Conservation (phyloP, 2,113 vertebrate genomes). For the Rattus rattus region DNA sequence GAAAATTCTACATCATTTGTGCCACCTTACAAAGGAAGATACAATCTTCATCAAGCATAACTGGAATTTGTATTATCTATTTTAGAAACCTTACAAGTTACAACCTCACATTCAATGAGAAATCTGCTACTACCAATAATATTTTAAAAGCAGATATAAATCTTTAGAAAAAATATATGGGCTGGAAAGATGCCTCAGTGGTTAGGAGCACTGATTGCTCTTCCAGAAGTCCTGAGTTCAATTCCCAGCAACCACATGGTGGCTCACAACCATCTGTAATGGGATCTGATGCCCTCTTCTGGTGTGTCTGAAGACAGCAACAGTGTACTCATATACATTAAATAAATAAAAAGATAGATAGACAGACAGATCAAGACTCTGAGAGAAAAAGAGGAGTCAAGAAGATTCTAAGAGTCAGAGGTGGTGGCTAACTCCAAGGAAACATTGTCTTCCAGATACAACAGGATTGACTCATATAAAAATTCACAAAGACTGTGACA, state of each 20-base stretch:
- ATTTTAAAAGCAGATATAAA: conserved; percentile 73
- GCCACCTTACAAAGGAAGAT: conserved; percentile 43
- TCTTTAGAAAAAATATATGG: not conserved
- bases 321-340: too few species aligned
- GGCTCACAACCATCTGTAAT: too few species aligned
- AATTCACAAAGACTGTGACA: not conserved
- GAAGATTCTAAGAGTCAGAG: not conserved
- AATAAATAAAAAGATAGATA: too few species aligned
- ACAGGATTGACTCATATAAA: not conserved
- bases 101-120: conserved; percentile 43
- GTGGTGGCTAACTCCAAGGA: not conserved
- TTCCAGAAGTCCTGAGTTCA: too few species aligned
- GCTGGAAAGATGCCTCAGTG: too few species aligned
- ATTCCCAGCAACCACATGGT: too few species aligned
- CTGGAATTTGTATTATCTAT: conserved; percentile 59
- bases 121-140: conserved; percentile 72
- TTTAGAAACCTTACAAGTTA: conserved; percentile 44
- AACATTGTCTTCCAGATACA: not conserved
- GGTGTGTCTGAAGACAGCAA: too few species aligned
- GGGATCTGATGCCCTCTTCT: too few species aligned
- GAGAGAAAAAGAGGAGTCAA: not conserved
- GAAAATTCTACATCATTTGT: conserved; percentile 10
- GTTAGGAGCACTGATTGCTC: too few species aligned
- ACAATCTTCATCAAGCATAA: not conserved
- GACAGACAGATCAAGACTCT: not conserved